These are phyloP conservation scores for Eristalinus sepulchralis DNA, from an alignment of 2,888 invertebrate genomes.

Conservation along the genomic window DNA sequence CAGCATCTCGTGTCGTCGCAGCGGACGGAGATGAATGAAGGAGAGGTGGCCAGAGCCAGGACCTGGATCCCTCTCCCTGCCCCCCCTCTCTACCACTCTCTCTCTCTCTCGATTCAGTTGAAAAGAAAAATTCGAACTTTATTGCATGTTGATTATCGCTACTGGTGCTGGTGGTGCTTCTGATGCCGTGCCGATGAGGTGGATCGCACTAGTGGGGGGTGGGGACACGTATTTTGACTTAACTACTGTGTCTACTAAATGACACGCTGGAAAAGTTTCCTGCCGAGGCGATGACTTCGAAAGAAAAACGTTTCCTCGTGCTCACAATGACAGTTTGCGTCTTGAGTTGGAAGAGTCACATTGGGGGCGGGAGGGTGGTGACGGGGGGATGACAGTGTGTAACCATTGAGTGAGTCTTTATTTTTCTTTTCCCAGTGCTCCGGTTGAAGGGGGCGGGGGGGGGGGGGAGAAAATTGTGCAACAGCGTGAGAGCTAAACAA, in stretches of 20 bases:
- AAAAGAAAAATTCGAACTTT: constrained; percentile 69
- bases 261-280: constrained; percentile 61
- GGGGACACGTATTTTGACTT: constrained; percentile 56
- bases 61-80: background rate
- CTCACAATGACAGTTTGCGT: constrained; percentile 69
- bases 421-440: constrained; percentile 48
- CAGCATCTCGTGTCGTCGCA: background rate
- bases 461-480: constrained; percentile 52
- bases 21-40: background rate
- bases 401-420: constrained; percentile 39
- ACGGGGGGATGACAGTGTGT: background rate
- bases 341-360: constrained; percentile 36
- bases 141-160: constrained; percentile 70
- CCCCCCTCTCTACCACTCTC: background rate
- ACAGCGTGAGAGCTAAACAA: constrained; percentile 65
- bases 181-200: background rate
- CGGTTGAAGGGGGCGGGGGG: background rate
- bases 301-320: constrained; percentile 67
- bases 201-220: too few relatives aligned
- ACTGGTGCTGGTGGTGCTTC: too few relatives aligned
- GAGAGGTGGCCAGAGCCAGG: background rate
- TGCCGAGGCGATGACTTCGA: constrained; percentile 16
- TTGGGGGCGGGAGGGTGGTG: background rate
- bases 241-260: constrained; percentile 65
- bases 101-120: constrained; percentile 22